Evolutionary conservation across 2,113 vertebrate species (phyloP).

Genomic region (Protomyctophum bolini): DNA sequence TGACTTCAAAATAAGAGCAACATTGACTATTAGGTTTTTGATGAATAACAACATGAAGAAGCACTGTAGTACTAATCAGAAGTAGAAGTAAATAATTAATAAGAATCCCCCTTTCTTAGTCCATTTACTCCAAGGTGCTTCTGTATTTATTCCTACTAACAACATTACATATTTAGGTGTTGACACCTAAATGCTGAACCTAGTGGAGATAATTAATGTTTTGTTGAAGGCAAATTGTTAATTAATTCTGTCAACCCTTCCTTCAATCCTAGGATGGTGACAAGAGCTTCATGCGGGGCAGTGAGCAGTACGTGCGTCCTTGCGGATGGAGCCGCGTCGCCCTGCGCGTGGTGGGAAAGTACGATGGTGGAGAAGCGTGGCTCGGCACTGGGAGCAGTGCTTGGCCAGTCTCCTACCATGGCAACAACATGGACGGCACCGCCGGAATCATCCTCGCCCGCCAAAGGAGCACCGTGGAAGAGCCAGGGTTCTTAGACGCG

Average conservation of each 20-base stretch:
- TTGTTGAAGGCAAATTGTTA: too few relatives aligned
- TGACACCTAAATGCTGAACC: too few relatives aligned
- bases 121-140: too few relatives aligned
- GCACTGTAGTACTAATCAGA: too few relatives aligned
- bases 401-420: conserved; percentile 77
- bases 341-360: conserved; percentile 56
- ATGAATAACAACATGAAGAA: too few relatives aligned
- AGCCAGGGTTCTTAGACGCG: conserved; percentile 10
- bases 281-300: conserved; percentile 46
- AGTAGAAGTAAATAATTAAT: too few relatives aligned
- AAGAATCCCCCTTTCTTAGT: too few relatives aligned
- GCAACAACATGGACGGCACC: conserved; percentile 55
- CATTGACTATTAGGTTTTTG: too few relatives aligned
- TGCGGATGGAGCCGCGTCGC: conserved; percentile 68
- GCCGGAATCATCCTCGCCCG: conserved; percentile 47
- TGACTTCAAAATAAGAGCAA: too few relatives aligned
- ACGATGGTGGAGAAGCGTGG: conserved; percentile 59
- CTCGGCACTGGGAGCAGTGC: conserved; percentile 48
- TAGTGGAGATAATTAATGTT: too few relatives aligned
- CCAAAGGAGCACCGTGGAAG: not conserved
- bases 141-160: too few relatives aligned
- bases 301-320: conserved; percentile 66
- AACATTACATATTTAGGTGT: too few relatives aligned
- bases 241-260: not conserved
- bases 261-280: conserved; percentile 37